Percentiles rank a stretch among this genome's conserved stretches.
These are phyloP conservation scores for Drosophila emarginata DNA, from an alignment of 2,888 invertebrate species.

Conservation along the genomic window DNA sequence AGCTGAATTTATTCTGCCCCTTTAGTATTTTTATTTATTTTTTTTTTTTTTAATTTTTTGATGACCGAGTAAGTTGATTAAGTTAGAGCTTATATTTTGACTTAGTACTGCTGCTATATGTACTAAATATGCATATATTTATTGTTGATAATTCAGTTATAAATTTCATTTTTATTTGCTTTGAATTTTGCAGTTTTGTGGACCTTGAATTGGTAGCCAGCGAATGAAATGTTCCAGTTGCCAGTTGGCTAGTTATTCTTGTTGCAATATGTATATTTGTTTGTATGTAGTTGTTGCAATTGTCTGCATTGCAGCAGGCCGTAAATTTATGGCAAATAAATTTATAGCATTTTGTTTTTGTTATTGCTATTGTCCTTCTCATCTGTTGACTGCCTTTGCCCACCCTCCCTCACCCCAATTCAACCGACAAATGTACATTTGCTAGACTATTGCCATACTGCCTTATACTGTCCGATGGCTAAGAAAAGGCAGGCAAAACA, in stretches of 20 bases:
- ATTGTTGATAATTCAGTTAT: conserved; percentile 7
- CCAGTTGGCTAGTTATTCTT: conserved; percentile 9
- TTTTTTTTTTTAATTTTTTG: too few relatives aligned
- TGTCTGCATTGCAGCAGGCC: conserved; percentile 67
- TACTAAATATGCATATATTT: not conserved
- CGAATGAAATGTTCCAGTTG: conserved; percentile 17
- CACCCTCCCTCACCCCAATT: not conserved
- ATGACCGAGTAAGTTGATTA: not conserved
- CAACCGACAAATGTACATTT: too few relatives aligned
- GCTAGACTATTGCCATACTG: not conserved
- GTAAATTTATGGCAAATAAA: conserved; percentile 74
- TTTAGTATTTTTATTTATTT: too few relatives aligned
- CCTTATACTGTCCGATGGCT: conserved; percentile 12
- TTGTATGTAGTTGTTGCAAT: conserved; percentile 38
- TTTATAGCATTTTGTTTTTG: conserved; percentile 58
- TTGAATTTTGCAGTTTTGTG: conserved; percentile 5
- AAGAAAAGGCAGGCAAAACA: conserved; percentile 26
- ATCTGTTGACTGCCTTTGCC: conserved; percentile 16
- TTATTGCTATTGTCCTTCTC: conserved; percentile 4
- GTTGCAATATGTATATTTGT: not conserved
- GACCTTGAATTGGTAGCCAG: conserved; percentile 6
- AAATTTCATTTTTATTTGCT: conserved; percentile 13
- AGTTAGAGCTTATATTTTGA: not conserved
- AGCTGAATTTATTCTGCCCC: too few relatives aligned
- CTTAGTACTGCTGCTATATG: not conserved